A percentile compares a stretch with the other conserved stretches of the same genome.
phyloP scores from a whole-genome alignment of 2,888 invertebrate species.

The Xestia rhomboidea region DNA sequence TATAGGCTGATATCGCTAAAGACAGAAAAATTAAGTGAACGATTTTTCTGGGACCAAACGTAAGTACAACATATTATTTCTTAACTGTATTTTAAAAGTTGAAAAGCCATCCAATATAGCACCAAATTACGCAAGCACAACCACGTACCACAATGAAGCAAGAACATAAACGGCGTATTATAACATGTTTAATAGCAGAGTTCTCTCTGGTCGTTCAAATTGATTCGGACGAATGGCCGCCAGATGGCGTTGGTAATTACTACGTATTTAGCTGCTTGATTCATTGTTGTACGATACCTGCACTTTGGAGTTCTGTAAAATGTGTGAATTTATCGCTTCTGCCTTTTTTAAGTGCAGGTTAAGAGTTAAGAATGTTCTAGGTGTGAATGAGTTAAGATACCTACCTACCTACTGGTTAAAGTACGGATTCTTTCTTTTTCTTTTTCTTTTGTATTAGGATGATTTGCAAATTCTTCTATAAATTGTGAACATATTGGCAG shows the following conservation, averaged over 20 bases:
- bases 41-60: not conserved
- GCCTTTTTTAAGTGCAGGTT: conserved; percentile 47
- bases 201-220: conserved; percentile 69
- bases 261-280: conserved; percentile 78
- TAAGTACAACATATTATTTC: not conserved
- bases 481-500: not conserved
- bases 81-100: not conserved
- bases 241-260: conserved; percentile 74
- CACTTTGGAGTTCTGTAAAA: conserved; percentile 53
- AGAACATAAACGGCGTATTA: conserved; percentile 75
- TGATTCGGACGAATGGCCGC: conserved; percentile 74
- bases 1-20: not conserved
- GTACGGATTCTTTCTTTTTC: not conserved
- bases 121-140: conserved; percentile 27
- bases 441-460: not conserved
- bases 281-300: conserved; percentile 71
- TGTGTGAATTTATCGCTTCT: conserved; percentile 63
- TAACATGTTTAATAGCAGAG: conserved; percentile 74
- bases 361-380: conserved; percentile 40
- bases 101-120: conserved; percentile 1
- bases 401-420: conserved; percentile 10
- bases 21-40: not conserved
- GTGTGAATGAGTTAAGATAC: conserved; percentile 31
- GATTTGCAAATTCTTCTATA: not conserved
- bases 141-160: conserved; percentile 22